Percentiles rank a stretch among this genome's conserved stretches.
These are phyloP conservation scores for Amiota mariae DNA, from an alignment of 2,888 invertebrate genomes.

Conservation along the genomic window DNA sequence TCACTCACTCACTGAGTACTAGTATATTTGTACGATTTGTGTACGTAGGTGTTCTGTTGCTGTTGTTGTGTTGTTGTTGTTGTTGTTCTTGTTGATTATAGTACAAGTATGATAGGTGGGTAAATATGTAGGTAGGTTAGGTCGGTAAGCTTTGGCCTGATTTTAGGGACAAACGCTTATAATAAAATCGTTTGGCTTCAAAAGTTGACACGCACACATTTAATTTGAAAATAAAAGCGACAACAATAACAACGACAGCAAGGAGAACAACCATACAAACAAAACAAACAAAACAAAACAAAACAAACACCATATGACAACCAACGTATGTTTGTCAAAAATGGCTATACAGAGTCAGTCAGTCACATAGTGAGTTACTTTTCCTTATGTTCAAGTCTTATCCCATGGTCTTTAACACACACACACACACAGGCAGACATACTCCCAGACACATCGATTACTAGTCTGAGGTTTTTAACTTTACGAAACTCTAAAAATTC, in stretches of 20 bases:
- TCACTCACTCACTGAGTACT: not conserved
- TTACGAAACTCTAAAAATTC: too few relatives aligned
- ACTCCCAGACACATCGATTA: too few relatives aligned
- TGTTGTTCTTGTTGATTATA: not conserved
- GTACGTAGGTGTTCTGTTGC: not conserved
- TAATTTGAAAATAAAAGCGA: constrained; percentile 29
- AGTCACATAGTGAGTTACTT: too few relatives aligned
- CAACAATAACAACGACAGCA: constrained; percentile 6
- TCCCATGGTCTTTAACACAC: too few relatives aligned
- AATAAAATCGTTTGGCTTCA: constrained; percentile 57
- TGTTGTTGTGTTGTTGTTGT: not conserved
- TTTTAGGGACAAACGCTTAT: constrained; percentile 17
- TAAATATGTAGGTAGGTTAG: constrained; percentile 9
- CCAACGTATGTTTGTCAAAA: too few relatives aligned
- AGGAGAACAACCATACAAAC: not conserved
- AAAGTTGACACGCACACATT: constrained; percentile 62
- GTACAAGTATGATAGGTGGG: not conserved
- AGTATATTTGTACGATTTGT: not conserved
- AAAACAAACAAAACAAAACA: not conserved
- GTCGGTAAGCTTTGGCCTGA: constrained; percentile 45
- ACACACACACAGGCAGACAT: too few relatives aligned
- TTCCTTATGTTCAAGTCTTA: too few relatives aligned
- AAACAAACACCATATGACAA: not conserved
- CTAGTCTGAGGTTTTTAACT: too few relatives aligned
- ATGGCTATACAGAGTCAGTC: too few relatives aligned